These are phyloP conservation scores for Congeria kusceri DNA, from an alignment of 2,888 invertebrate genomes.

Conservation along the genomic window DNA sequence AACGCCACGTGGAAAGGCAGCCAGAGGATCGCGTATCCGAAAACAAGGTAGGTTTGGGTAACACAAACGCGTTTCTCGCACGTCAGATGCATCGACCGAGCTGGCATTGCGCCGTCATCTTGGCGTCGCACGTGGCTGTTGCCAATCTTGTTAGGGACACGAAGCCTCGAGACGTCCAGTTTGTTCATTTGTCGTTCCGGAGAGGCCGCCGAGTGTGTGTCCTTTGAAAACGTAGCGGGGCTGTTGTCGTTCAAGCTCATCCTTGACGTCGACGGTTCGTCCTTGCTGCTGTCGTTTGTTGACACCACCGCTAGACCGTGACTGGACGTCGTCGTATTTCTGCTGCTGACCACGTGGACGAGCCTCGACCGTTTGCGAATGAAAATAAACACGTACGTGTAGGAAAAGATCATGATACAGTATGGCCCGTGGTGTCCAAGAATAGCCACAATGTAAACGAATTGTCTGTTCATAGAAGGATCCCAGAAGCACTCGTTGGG, in stretches of 20 bases:
- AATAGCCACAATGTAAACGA: slow-evolving; percentile 79
- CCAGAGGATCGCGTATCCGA: slow-evolving; percentile 77
- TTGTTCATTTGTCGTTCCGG: background rate
- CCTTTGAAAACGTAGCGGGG: no score
- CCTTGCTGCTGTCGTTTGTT: no score
- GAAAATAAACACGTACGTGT: slow-evolving; percentile 73
- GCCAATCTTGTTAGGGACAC: background rate
- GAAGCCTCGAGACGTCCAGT: slow-evolving; percentile 1
- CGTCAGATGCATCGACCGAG: background rate
- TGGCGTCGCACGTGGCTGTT: background rate
- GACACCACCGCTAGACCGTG: no score
- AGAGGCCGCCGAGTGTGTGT: background rate
- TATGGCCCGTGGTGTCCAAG: slow-evolving; percentile 82
- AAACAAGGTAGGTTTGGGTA: slow-evolving; percentile 73
- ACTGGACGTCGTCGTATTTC: no score
- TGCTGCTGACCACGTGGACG: no score
- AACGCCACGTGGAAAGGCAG: slow-evolving; percentile 77
- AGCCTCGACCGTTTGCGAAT: slow-evolving; percentile 64
- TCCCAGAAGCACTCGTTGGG: slow-evolving; percentile 79
- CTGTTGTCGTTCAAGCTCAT: no score
- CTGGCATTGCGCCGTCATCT: no score
- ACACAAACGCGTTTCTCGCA: slow-evolving; percentile 66
- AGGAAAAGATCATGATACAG: slow-evolving; percentile 76
- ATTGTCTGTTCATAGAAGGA: slow-evolving; percentile 78
- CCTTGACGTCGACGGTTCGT: no score